phyloP scores from a whole-genome alignment of 1,140 invertebrate species.

The Euwallacea fornicatus region DNA sequence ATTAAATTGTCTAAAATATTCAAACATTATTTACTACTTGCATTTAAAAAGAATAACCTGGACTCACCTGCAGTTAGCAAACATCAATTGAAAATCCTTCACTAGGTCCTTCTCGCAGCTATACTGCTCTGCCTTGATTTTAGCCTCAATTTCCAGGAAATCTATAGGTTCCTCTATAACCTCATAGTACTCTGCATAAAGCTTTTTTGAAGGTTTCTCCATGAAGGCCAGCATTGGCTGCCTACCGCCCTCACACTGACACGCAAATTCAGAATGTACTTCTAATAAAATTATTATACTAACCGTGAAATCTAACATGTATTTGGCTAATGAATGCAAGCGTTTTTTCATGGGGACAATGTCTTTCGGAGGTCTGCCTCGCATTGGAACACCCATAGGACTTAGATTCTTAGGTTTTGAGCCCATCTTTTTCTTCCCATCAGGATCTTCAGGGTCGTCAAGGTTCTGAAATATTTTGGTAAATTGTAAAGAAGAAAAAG shows the following conservation, averaged over 20 bases:
- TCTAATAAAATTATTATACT: constrained; percentile 42
- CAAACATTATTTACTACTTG: not conserved
- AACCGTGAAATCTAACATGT: constrained; percentile 76
- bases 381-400: constrained; percentile 47
- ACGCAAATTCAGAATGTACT: constrained; percentile 1
- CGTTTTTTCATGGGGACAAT: constrained; percentile 72
- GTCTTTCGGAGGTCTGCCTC: constrained; percentile 58
- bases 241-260: constrained; percentile 75
- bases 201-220: constrained; percentile 93
- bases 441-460: constrained; percentile 56
- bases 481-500: too few species aligned
- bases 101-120: constrained; percentile 63
- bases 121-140: constrained; percentile 77
- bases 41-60: not conserved
- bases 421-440: constrained; percentile 53
- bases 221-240: constrained; percentile 91
- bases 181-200: constrained; percentile 96
- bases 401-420: constrained; percentile 58
- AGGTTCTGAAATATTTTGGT: constrained; percentile 53
- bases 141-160: constrained; percentile 89
- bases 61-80: constrained; percentile 80
- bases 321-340: constrained; percentile 73
- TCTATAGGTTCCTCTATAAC: constrained; percentile 93
- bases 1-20: constrained; percentile 75
- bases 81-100: constrained; percentile 80